These are phyloP conservation scores for Psammodynastes pulverulentus DNA, from an alignment of 2,113 vertebrate species.

Conservation along the genomic window DNA sequence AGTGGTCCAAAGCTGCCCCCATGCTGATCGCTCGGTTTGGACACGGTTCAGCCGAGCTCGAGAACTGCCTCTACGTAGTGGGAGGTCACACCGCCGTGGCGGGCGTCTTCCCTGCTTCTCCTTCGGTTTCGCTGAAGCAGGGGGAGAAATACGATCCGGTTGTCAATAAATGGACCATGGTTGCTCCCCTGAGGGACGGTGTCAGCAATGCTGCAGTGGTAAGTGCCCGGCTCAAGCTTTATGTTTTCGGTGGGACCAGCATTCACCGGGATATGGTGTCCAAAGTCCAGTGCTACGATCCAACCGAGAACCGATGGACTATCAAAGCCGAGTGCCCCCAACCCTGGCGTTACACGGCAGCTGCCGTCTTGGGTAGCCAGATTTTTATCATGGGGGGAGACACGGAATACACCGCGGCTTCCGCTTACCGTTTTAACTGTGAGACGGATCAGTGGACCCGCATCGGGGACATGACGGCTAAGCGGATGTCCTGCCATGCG, in stretches of 20 bases:
- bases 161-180: conserved; percentile 90
- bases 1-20: conserved; percentile 92
- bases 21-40: conserved; percentile 95
- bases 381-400: conserved; percentile 98
- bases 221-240: conserved; percentile 89
- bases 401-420: conserved; percentile 89
- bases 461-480: conserved; percentile 94
- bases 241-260: conserved; percentile 89
- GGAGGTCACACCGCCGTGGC: conserved; percentile 91
- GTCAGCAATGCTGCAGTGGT: conserved; percentile 94
- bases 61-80: conserved; percentile 88
- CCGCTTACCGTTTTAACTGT: conserved; percentile 91
- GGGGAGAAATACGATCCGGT: conserved; percentile 86
- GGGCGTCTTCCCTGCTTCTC: conserved; percentile 87
- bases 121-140: conserved; percentile 90
- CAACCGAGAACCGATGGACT: conserved; percentile 83
- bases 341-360: conserved; percentile 92
- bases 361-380: conserved; percentile 89
- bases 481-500: conserved; percentile 94
- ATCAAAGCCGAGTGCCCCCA: conserved; percentile 90
- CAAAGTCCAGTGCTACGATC: conserved; percentile 91
- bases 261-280: conserved; percentile 90
- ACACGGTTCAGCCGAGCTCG: conserved; percentile 88
- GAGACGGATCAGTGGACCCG: conserved; percentile 89
- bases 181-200: conserved; percentile 86